A percentile compares a stretch with the other conserved stretches of the same genome.
Evolutionary conservation across 2,797 vertebrate species (phyloP).

Genomic region (Pipistrellus pipistrellus): DNA sequence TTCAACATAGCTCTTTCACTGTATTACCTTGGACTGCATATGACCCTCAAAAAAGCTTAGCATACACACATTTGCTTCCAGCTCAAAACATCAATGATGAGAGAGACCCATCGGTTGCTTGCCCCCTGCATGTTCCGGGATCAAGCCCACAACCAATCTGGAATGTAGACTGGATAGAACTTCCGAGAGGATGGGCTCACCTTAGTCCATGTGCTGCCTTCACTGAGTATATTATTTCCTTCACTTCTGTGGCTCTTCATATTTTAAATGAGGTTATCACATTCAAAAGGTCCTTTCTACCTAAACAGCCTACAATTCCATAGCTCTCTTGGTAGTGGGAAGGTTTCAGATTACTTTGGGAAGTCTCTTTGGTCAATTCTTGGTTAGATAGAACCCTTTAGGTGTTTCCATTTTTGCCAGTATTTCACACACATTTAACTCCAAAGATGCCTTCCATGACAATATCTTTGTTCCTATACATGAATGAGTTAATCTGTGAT

Average conservation of each 20-base stretch:
- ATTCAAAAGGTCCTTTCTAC: not conserved
- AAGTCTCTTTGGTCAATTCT: not conserved
- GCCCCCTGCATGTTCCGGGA: too few relatives aligned
- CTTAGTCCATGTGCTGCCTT: not conserved
- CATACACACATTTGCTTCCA: too few relatives aligned
- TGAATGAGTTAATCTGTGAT: not conserved
- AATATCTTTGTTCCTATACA: not conserved
- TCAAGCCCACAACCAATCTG: too few relatives aligned
- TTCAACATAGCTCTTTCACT: too few relatives aligned
- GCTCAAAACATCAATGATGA: too few relatives aligned
- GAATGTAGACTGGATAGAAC: not conserved
- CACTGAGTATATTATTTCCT: not conserved
- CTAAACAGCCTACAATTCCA: not conserved
- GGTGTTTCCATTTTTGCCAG: not conserved
- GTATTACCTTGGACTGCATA: not conserved
- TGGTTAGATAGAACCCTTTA: not conserved
- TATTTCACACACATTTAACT: constrained; percentile 9
- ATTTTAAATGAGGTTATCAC: not conserved
- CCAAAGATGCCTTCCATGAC: not conserved
- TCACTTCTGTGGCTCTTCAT: constrained; percentile 7
- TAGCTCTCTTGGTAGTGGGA: not conserved
- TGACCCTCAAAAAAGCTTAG: too few relatives aligned
- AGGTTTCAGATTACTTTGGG: not conserved
- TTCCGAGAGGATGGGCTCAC: not conserved
- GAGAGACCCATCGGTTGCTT: too few relatives aligned